Percentiles rank a stretch among this genome's conserved stretches.
Conservation (phyloP, 2,888 invertebrate genomes). For the Cancer borealis region DNA sequence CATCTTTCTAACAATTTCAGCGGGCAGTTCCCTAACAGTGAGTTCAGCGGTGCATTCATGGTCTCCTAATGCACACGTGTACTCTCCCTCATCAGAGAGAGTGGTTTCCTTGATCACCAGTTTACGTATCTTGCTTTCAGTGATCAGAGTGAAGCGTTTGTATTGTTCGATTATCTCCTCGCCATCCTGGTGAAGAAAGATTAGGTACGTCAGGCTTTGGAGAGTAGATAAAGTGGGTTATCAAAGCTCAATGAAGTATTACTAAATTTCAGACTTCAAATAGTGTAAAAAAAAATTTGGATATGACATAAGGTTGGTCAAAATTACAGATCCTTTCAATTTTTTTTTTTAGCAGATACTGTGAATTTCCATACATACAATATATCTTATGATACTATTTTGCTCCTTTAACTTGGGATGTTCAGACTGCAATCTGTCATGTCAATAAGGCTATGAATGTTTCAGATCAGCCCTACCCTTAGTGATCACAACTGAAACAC, state of each 20-base stretch:
- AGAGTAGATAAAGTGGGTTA: not conserved
- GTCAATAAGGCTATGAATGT: not conserved
- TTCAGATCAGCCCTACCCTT: not conserved
- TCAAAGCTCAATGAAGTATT: not conserved
- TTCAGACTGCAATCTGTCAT: not conserved
- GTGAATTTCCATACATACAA: not conserved
- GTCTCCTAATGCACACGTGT: constrained; percentile 89
- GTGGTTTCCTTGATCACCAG: constrained; percentile 89
- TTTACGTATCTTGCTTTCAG: constrained; percentile 88
- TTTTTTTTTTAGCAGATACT: not conserved
- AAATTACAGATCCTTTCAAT: too few relatives aligned
- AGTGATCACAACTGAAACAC: constrained; percentile 16
- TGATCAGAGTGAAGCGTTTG: constrained; percentile 88
- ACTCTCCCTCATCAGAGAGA: constrained; percentile 95
- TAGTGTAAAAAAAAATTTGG: too few relatives aligned
- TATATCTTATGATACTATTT: not conserved
- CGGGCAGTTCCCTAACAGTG: constrained; percentile 91
- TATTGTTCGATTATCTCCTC: constrained; percentile 79
- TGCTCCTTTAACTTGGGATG: not conserved
- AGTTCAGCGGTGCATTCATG: constrained; percentile 92
- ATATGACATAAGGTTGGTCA: too few relatives aligned
- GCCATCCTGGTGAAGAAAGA: constrained; percentile 60
- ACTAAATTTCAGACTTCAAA: too few relatives aligned
- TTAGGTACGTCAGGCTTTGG: not conserved
- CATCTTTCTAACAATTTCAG: constrained; percentile 91